Base-by-base conservation (phyloP, 2,113 vertebrate species). In the Cottus gobio region DNA sequence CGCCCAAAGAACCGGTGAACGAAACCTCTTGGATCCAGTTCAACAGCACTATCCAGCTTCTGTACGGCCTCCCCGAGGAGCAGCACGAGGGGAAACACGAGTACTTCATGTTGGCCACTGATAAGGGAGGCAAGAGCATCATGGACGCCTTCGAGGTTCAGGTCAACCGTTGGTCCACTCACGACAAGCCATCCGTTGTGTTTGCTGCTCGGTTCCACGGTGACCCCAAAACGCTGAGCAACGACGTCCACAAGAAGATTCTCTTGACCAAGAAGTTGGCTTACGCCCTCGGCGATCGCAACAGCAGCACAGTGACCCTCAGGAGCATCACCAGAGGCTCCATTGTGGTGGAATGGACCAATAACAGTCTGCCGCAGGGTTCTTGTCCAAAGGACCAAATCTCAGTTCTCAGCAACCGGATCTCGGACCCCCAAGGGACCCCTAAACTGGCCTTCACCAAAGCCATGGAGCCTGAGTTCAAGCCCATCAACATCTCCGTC, bases 1-100 rank as follows among this genome's bases (percentile, higher is more conserved):
- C 96, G 34, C 95, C 96, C n/a, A 96, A 96, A 83, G 96, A 97
- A 62, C 77, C 93, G 56, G 92, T 97, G 2, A 96, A 91, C 13
- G 96, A 98, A 87, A 95, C 95, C 0, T 97, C 96, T 0, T 99
- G 98, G 97, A 97, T 99, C 8, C 97, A 98, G 82, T 98, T 99
- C 88, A 98, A 99, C 87, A 97, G 96, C 91, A 98, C 96, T 16
- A 98, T 97, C 89, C 97, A 98, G 90, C 95, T 99, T 22, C 94
- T 99, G 94, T 99, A 98, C 0, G 98, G 98, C 69, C 93, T 99
- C 84, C 97, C 98, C 0, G 96, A 98, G 61, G 92, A 76, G 71
- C 89, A 57, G 67, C 96, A 98, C 3, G 89, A 95, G 2, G 97
- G 97, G 39, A 97, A 96, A 68, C 97, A 99, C 0, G 96, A 97